These are phyloP conservation scores for Thalassarche chlororhynchos DNA, from an alignment of 2,113 vertebrate genomes.

Conservation along the genomic window DNA sequence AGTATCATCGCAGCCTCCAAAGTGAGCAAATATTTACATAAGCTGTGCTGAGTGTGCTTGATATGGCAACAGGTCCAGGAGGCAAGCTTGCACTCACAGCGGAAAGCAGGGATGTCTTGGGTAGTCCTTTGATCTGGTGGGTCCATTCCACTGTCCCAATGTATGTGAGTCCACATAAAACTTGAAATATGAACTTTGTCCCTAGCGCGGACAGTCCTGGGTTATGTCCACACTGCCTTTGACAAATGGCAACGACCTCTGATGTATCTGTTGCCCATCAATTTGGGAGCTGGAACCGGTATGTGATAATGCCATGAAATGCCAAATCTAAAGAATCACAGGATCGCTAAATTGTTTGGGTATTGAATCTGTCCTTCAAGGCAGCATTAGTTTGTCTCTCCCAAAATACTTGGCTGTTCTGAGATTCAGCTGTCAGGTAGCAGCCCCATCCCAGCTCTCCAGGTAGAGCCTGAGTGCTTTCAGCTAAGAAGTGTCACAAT, in stretches of 20 bases:
- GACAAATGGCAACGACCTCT: not conserved
- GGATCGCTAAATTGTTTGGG: not conserved
- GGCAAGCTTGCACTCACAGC: accelerated
- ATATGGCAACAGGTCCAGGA: not conserved
- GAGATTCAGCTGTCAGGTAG: not conserved
- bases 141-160: not conserved
- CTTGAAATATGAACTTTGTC: not conserved
- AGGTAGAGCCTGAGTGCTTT: not conserved
- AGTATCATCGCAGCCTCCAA: not conserved
- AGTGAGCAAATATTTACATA: not conserved
- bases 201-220: not conserved
- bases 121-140: not conserved
- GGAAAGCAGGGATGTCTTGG: not conserved
- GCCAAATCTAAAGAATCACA: not conserved
- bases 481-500: not conserved
- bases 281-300: not conserved
- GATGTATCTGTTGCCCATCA: no score
- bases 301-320: not conserved
- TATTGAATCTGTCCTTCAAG: not conserved
- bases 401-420: not conserved
- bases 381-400: not conserved
- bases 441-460: not conserved
- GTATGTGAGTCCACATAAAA: not conserved
- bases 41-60: not conserved
- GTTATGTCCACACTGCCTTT: not conserved